Evolutionary conservation across 1,140 invertebrate genomes (phyloP).

Genomic region (Aphelenchoides besseyi): DNA sequence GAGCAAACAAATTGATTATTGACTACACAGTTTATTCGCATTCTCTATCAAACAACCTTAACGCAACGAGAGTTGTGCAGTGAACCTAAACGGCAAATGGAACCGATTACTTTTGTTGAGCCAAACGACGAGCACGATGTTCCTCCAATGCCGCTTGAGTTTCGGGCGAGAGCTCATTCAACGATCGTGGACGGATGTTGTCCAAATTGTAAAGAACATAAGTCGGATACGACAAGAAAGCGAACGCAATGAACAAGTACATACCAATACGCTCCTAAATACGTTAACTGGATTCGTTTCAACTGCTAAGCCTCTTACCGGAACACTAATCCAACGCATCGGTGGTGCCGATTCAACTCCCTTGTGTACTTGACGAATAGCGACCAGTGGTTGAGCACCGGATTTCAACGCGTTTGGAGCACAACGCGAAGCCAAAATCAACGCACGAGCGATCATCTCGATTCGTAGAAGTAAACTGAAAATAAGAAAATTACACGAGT

Average conservation of each 20-base stretch:
- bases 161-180: slow-evolving; percentile 31
- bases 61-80: background rate
- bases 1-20: no score
- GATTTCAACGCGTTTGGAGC: background rate
- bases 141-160: slow-evolving; percentile 22
- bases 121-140: slow-evolving; percentile 23
- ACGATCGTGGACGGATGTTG: slow-evolving; percentile 26
- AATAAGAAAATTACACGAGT: background rate
- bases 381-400: background rate
- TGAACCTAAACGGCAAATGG: background rate
- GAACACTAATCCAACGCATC: slow-evolving; percentile 27
- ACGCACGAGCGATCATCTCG: background rate
- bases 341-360: slow-evolving; percentile 22
- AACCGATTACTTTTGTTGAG: background rate
- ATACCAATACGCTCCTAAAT: slow-evolving; percentile 27
- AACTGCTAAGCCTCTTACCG: slow-evolving; percentile 19
- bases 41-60: background rate
- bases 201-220: slow-evolving; percentile 37
- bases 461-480: background rate
- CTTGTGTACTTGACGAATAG: slow-evolving; percentile 28
- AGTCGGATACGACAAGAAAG: slow-evolving; percentile 31
- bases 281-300: slow-evolving; percentile 10
- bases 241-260: slow-evolving; percentile 27
- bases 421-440: background rate
- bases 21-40: background rate